Evolutionary conservation across 2,888 invertebrate genomes (phyloP), one percentile per base, ranked within the genome.

Genomic region (Andrena haemorrhoa): DNA sequence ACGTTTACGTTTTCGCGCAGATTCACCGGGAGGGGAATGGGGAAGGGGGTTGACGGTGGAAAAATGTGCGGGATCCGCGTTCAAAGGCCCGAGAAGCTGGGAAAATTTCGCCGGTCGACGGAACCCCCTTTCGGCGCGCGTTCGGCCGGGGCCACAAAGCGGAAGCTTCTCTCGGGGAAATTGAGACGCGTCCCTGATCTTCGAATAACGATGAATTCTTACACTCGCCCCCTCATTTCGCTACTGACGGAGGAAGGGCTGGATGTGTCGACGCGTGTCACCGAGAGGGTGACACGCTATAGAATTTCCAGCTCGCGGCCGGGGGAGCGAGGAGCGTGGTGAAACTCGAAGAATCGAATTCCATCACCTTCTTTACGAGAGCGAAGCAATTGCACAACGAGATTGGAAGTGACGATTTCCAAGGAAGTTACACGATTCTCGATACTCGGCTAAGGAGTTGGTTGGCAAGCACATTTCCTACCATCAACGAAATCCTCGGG

Each of bases 1-100:
- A 85, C 79, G 85, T 85, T 85, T 80, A 82, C 85, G 82, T 75
- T 79, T 63, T 82, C 79, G 65, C 58, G 75, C 73, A 78, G 85
- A 85, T 85, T 85, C 74, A 69, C 66, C 70, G 53, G 49, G 33
- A 35, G 33, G 26, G 53, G 29, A n/a, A 10, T 23, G 4, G 33
- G 6, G 58, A 47, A 20, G 26, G 23, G 47, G 16, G 31, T 49
- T n/a, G 61, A 35, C 63, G 53, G 60, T 47, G 64, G 75, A 65
- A 84, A 84, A 84, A 75, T 70, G 71, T 82, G 71, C 60, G 74
- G 60, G 71, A 60, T n/a, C n/a, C 56, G 29, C 69, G 75, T 71
- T 84, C 82, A 84, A 84, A 85, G 76, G 68, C 56, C 33, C 56
- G 61, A 47, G 41, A 64, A 56, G 58, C 72, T 75, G n/a, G 73